Conservation (phyloP, 2,797 vertebrate genomes). For the Gambusia yucatana region DNA sequence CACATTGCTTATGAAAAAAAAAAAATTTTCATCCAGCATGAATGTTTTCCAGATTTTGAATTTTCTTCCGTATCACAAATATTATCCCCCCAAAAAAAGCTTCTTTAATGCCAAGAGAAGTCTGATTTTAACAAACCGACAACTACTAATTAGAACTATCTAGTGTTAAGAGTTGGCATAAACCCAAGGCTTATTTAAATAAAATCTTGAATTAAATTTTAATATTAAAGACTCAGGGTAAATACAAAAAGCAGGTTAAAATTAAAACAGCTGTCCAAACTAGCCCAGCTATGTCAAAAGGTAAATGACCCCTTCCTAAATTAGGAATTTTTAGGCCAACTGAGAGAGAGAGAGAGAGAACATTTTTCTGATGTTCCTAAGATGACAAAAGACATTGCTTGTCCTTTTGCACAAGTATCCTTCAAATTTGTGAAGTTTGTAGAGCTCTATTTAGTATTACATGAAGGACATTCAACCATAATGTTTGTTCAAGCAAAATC, state of each 20-base stretch:
- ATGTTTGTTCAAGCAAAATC: background rate
- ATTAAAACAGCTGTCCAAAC: background rate
- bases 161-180: background rate
- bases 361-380: too few relatives aligned
- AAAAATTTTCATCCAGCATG: background rate
- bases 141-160: background rate
- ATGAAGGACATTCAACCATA: background rate
- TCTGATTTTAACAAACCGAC: background rate
- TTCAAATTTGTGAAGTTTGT: background rate
- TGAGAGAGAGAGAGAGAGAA: too few relatives aligned
- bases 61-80: background rate
- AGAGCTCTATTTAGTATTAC: background rate
- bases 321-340: background rate
- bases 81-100: background rate
- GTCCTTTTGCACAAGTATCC: background rate
- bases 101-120: background rate
- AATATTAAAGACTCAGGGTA: background rate
- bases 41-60: background rate
- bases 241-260: background rate
- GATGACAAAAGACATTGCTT: too few relatives aligned
- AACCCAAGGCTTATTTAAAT: background rate
- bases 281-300: background rate
- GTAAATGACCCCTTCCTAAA: background rate
- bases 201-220: background rate
- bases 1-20: background rate